These are phyloP conservation scores for Poecilobothrus nobilitatus DNA, from an alignment of 2,888 invertebrate genomes.

Conservation along the genomic window DNA sequence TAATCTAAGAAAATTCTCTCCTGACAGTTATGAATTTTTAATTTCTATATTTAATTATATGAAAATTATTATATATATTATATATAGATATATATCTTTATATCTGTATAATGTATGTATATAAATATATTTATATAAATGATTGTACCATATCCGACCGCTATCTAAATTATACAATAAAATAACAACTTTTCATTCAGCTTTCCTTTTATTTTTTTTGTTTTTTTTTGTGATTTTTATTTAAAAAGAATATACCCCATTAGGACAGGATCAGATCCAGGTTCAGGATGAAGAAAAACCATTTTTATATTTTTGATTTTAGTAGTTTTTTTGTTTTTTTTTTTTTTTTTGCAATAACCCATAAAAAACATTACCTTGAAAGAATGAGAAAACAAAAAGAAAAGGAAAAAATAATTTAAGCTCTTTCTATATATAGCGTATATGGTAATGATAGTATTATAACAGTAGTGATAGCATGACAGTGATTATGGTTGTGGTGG, in stretches of 20 bases:
- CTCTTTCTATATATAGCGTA: background rate
- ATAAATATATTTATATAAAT: background rate
- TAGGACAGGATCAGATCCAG: background rate
- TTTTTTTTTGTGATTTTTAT: too few relatives aligned
- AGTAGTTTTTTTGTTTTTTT: background rate
- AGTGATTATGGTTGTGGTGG: background rate
- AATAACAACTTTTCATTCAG: too few relatives aligned
- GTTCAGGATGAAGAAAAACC: background rate
- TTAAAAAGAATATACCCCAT: background rate
- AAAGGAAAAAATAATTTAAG: constrained; percentile 11
- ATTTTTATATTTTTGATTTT: too few relatives aligned
- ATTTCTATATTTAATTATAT: constrained; percentile 18
- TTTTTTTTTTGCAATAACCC: background rate
- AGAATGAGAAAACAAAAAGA: constrained; percentile 8
- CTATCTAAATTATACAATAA: too few relatives aligned
- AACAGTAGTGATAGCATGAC: too few relatives aligned
- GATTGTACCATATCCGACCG: too few relatives aligned
- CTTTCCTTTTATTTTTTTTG: too few relatives aligned
- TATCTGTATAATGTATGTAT: background rate
- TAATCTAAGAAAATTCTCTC: constrained; percentile 18
- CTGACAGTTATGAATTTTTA: constrained; percentile 21
- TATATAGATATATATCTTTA: background rate
- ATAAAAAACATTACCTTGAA: constrained; percentile 9
- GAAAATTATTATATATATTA: background rate
- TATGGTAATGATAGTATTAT: background rate